phyloP scores from a whole-genome alignment of 2,888 invertebrate genomes.

The Monopis laevigella region DNA sequence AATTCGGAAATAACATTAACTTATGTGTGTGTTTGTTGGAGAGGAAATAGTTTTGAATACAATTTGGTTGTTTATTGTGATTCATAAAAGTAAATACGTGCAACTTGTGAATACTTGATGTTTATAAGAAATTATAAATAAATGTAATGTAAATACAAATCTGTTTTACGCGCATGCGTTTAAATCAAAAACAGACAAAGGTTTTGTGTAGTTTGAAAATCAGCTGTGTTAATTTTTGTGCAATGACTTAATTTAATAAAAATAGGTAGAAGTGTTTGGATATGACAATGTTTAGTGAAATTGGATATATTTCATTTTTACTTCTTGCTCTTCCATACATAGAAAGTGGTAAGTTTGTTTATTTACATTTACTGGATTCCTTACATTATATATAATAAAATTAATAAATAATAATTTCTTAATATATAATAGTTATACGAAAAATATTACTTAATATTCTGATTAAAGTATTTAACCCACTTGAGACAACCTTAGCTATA shows the following conservation, averaged over 20 bases:
- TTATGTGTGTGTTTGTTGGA: neutral
- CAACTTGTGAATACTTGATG: neutral
- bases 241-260: conserved; percentile 63
- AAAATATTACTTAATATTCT: too few species aligned
- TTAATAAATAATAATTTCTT: too few species aligned
- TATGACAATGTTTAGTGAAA: conserved; percentile 71
- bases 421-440: too few species aligned
- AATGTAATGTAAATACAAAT: conserved; percentile 61
- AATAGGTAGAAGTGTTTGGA: conserved; percentile 39
- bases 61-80: conserved; percentile 6
- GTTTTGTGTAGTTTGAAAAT: conserved; percentile 68
- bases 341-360: conserved; percentile 77
- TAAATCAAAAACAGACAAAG: conserved; percentile 67
- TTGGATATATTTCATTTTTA: conserved; percentile 73
- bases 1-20: neutral
- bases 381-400: too few species aligned
- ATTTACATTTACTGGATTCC: too few species aligned
- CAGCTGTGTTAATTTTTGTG: conserved; percentile 62
- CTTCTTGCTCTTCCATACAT: conserved; percentile 74
- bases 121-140: neutral
- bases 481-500: too few species aligned
- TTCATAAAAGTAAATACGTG: neutral
- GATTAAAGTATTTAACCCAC: too few species aligned
- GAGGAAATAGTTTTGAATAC: conserved; percentile 2
- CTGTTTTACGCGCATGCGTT: conserved; percentile 67